Percentiles rank a stretch among this genome's conserved stretches.
Evolutionary conservation across 1,140 invertebrate genomes (phyloP).

Genomic region (Planococcus citri): DNA sequence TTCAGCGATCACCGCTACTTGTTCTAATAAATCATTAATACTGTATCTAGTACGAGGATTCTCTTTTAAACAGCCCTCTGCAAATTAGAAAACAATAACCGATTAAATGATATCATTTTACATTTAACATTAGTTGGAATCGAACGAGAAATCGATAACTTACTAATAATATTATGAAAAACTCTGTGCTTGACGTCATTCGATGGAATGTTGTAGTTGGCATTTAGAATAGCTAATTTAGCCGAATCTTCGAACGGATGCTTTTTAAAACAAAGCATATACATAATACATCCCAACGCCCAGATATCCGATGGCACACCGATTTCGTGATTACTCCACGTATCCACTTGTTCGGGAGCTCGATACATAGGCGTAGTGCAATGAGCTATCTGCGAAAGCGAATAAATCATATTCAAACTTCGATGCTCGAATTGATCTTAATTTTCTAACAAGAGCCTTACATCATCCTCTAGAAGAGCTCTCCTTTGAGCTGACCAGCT

Average conservation of each 20-base stretch:
- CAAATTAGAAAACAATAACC: constrained; percentile 27
- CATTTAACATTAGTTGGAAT: background rate
- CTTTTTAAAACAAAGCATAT: constrained; percentile 77
- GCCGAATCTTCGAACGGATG: constrained; percentile 97
- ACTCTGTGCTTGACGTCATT: constrained; percentile 65
- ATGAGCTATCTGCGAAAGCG: constrained; percentile 43
- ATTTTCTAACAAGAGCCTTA: constrained; percentile 35
- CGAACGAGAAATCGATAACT: constrained; percentile 34
- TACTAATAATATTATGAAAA: constrained; percentile 83
- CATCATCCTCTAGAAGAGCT: constrained; percentile 86
- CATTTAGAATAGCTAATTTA: constrained; percentile 91
- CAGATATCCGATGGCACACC: constrained; percentile 82
- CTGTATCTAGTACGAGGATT: constrained; percentile 66
- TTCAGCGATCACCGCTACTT: constrained; percentile 74
- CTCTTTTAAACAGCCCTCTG: constrained; percentile 67
- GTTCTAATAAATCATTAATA: constrained; percentile 65
- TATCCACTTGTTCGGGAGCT: constrained; percentile 93
- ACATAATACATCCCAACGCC: constrained; percentile 94
- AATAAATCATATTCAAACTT: constrained; percentile 19
- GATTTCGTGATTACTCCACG: constrained; percentile 92
- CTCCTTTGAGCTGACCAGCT: constrained; percentile 87
- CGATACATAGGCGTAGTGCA: constrained; percentile 80
- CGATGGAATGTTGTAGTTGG: constrained; percentile 76
- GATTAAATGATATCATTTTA: background rate
- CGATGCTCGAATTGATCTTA: constrained; percentile 2